These are phyloP conservation scores for Mycteria americana DNA, from an alignment of 2,797 vertebrate genomes.

Conservation along the genomic window DNA sequence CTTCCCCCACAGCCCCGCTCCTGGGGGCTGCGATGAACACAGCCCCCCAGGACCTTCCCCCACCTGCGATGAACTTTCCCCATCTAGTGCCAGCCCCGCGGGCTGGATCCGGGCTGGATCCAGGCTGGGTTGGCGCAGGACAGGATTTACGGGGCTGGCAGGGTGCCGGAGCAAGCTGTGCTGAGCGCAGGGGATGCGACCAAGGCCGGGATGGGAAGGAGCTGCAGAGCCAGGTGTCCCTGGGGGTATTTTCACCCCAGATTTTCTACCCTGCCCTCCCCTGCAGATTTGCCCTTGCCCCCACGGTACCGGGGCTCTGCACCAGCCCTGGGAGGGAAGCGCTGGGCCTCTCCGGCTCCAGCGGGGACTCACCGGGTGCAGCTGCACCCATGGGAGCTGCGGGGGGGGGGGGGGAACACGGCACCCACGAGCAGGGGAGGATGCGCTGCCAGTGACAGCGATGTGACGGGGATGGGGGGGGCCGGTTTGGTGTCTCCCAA, in stretches of 20 bases:
- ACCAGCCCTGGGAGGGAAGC: not conserved
- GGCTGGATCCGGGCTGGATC: not conserved
- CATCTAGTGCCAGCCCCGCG: accelerated
- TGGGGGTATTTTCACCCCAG: not conserved
- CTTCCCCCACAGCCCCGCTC: not conserved
- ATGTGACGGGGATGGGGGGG: accelerated
- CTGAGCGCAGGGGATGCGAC: not conserved
- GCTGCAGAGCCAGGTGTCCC: not conserved
- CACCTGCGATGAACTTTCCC: not conserved
- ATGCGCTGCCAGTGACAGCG: not conserved
- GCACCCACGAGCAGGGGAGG: not conserved
- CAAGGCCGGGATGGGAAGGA: not conserved
- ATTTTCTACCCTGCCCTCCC: not conserved
- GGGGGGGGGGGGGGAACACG: not conserved
- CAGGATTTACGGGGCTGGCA: constrained; percentile 12
- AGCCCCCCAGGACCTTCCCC: not conserved
- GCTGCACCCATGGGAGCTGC: not conserved
- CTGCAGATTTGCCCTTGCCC: not conserved
- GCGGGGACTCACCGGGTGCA: accelerated
- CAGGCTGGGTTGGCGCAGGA: not conserved
- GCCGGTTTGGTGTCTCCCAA: not conserved
- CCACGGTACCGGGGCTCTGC: not conserved
- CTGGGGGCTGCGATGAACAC: too few species aligned
- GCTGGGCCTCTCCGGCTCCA: not conserved
- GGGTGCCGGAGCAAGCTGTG: not conserved